Evolutionary conservation across 1,140 invertebrate species (phyloP).

Genomic region (Caenorhabditis brenneri): DNA sequence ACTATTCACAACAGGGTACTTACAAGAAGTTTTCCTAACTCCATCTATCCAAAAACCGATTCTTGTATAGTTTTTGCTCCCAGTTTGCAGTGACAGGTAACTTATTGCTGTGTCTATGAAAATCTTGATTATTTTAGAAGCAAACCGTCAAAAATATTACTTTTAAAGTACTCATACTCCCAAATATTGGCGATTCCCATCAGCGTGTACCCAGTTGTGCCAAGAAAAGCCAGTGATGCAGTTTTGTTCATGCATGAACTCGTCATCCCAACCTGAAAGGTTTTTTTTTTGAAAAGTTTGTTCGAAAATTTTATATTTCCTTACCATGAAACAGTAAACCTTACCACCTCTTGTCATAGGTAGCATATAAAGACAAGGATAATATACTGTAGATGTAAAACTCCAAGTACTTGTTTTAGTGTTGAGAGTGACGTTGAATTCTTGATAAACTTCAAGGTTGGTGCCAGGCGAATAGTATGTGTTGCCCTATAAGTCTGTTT

Average conservation of each 20-base stretch:
- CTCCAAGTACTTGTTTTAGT: background rate
- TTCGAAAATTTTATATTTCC: background rate
- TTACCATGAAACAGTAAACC: background rate
- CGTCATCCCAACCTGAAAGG: background rate
- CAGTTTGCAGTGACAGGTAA: background rate
- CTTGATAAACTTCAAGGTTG: background rate
- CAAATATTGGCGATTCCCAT: background rate
- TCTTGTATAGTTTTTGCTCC: background rate
- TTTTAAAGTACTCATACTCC: background rate
- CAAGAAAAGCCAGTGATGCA: background rate
- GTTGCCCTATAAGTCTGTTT: background rate
- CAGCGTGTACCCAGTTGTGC: background rate
- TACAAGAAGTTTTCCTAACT: background rate
- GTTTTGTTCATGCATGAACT: background rate
- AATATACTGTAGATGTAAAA: background rate
- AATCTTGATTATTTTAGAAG: background rate
- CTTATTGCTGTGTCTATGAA: background rate
- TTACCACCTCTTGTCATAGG: background rate
- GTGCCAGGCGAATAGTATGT: background rate
- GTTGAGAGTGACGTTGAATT: background rate
- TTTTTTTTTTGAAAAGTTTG: background rate
- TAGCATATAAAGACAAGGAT: background rate
- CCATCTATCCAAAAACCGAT: background rate
- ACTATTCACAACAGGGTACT: background rate
- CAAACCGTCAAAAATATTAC: too few relatives aligned